A percentile compares a stretch with the other conserved stretches of the same genome.
Conservation (phyloP, 2,888 invertebrate species). For the Chymomyza caudatula region DNA sequence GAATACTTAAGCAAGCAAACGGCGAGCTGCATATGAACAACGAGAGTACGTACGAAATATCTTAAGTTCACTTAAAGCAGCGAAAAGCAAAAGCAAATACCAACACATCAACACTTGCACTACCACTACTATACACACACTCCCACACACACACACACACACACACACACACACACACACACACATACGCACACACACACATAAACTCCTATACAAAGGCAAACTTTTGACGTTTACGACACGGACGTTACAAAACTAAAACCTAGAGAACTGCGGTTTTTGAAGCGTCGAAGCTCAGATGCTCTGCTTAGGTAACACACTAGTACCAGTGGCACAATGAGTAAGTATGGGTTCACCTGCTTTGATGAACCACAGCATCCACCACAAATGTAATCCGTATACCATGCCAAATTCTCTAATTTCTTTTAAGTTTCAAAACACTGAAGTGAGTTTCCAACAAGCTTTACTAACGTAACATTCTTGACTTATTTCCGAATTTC, state of each 20-base stretch:
- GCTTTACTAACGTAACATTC: no score
- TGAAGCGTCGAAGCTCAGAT: not conserved
- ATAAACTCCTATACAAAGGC: constrained; percentile 52
- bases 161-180: not conserved
- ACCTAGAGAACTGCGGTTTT: not conserved
- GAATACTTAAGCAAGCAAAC: constrained; percentile 62
- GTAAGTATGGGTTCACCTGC: not conserved
- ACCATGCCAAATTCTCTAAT: no score
- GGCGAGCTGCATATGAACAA: constrained; percentile 46
- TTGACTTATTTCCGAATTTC: no score
- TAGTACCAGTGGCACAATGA: not conserved
- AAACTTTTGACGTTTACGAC: constrained; percentile 58
- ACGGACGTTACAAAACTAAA: constrained; percentile 10
- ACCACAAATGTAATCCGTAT: no score
- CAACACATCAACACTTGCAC: constrained; percentile 37
- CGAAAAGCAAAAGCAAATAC: constrained; percentile 35
- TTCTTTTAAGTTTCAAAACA: no score
- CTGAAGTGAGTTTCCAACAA: no score
- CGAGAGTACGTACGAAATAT: constrained; percentile 37
- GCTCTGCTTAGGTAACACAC: not conserved
- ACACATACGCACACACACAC: constrained; percentile 9
- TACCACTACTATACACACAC: not conserved
- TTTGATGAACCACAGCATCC: no score
- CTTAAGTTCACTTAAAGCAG: constrained; percentile 61
- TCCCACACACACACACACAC: not conserved